A percentile compares a stretch with the other conserved stretches of the same genome.
phyloP scores from a whole-genome alignment of 2,113 vertebrate genomes.

The Tringa solitaria region DNA sequence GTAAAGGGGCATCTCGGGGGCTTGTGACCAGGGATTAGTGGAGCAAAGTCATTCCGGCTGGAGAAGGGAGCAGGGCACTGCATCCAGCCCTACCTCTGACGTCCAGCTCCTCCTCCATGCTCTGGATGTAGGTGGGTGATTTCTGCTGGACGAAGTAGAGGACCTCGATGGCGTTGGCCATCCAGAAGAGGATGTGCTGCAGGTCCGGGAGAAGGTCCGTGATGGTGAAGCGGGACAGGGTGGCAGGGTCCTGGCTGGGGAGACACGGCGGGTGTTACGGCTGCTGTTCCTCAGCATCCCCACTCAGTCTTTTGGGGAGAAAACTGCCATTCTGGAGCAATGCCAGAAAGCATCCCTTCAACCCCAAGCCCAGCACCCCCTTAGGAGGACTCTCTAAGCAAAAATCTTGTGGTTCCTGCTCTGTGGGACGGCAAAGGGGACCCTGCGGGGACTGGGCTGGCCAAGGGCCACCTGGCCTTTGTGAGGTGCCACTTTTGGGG shows the following conservation, averaged over 20 bases:
- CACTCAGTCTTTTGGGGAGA: not conserved
- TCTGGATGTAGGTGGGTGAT: constrained; percentile 88
- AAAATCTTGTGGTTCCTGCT: not conserved
- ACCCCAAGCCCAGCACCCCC: not conserved
- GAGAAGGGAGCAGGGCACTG: not conserved
- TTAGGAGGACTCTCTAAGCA: not conserved
- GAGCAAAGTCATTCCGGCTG: accelerated
- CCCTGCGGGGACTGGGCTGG: accelerated
- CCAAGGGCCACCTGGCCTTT: not conserved
- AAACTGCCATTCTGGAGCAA: not conserved
- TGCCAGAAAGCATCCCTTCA: not conserved
- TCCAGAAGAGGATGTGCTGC: constrained; percentile 95
- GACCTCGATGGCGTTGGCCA: constrained; percentile 94
- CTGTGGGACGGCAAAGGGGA: not conserved
- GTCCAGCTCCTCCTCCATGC: constrained; percentile 88
- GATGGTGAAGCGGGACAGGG: constrained; percentile 82
- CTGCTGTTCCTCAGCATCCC: not conserved
- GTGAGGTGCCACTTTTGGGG: not conserved
- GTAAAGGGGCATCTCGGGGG: not conserved
- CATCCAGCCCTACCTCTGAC: constrained; percentile 66
- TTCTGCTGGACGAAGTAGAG: constrained; percentile 94
- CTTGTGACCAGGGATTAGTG: not conserved
- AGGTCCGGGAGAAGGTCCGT: constrained; percentile 88
- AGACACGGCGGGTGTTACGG: not conserved
- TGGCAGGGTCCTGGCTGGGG: constrained; percentile 85